A percentile compares a stretch with the other conserved stretches of the same genome.
phyloP scores from a whole-genome alignment of 2,113 vertebrate species.

The Xerus inauris region DNA sequence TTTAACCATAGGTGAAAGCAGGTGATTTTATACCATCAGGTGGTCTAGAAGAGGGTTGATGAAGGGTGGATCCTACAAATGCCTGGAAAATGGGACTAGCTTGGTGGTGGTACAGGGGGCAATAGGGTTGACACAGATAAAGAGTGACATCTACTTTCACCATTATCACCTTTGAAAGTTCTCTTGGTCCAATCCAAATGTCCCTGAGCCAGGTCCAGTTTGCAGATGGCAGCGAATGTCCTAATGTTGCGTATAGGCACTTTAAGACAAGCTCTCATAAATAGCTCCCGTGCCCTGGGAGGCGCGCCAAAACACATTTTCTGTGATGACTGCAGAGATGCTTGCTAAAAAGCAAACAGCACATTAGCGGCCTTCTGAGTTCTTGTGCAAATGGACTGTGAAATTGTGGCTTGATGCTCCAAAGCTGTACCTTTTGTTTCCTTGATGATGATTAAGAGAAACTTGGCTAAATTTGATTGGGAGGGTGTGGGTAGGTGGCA shows the following conservation, averaged over 20 bases:
- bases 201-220: constrained; percentile 81
- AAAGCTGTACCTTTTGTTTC: constrained; percentile 83
- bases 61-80: background rate
- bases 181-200: constrained; percentile 77
- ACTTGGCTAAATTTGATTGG: constrained; percentile 79
- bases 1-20: constrained; percentile 69
- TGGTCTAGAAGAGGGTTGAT: constrained; percentile 53
- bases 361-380: constrained; percentile 85
- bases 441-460: constrained; percentile 86
- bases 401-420: constrained; percentile 85
- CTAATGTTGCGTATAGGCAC: constrained; percentile 81
- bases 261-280: constrained; percentile 87
- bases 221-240: constrained; percentile 83
- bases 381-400: constrained; percentile 88
- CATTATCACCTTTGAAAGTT: constrained; percentile 77
- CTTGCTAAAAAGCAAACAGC: constrained; percentile 87
- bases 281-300: constrained; percentile 85
- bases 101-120: constrained; percentile 13
- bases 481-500: constrained; percentile 56
- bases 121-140: constrained; percentile 53
- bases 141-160: constrained; percentile 74
- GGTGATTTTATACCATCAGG: constrained; percentile 64
- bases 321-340: constrained; percentile 84
- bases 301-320: constrained; percentile 84
- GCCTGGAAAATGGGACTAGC: background rate